A percentile compares a stretch with the other conserved stretches of the same genome.
Conservation (phyloP, 2,888 invertebrate genomes). For the Dermolepida albohirtum region DNA sequence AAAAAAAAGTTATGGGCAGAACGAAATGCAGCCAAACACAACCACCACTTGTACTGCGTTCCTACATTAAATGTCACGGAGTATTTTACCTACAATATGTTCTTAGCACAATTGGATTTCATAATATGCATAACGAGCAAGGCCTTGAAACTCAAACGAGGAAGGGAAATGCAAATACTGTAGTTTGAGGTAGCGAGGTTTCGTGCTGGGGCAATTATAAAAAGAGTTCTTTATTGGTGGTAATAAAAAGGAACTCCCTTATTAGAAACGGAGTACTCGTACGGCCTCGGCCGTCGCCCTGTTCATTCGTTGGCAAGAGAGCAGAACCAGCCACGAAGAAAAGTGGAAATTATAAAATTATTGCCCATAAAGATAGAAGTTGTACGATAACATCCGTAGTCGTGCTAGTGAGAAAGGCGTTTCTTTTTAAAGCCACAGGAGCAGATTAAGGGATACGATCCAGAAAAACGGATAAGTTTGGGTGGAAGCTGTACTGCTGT, state of each 20-base stretch:
- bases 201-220: constrained; percentile 31
- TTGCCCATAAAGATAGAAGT: constrained; percentile 31
- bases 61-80: background rate
- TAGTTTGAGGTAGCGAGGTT: constrained; percentile 21
- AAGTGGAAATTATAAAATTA: constrained; percentile 36
- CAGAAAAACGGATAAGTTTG: no score
- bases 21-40: constrained; percentile 13
- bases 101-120: constrained; percentile 7
- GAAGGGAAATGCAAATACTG: background rate
- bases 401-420: constrained; percentile 1
- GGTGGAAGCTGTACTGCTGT: no score
- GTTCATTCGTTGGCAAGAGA: no score
- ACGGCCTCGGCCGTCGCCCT: no score
- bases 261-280: constrained; percentile 23
- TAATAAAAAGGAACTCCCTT: constrained; percentile 32
- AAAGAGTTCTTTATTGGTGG: constrained; percentile 36
- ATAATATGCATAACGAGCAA: constrained; percentile 24
- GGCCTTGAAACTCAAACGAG: constrained; percentile 1
- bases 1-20: background rate
- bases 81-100: background rate
- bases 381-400: constrained; percentile 20
- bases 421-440: background rate
- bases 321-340: constrained; percentile 6
- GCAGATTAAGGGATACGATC: no score
- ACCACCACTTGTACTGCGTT: background rate